Evolutionary conservation across 2,888 invertebrate genomes (phyloP).

Genomic region (Tricholauxania praeusta): DNA sequence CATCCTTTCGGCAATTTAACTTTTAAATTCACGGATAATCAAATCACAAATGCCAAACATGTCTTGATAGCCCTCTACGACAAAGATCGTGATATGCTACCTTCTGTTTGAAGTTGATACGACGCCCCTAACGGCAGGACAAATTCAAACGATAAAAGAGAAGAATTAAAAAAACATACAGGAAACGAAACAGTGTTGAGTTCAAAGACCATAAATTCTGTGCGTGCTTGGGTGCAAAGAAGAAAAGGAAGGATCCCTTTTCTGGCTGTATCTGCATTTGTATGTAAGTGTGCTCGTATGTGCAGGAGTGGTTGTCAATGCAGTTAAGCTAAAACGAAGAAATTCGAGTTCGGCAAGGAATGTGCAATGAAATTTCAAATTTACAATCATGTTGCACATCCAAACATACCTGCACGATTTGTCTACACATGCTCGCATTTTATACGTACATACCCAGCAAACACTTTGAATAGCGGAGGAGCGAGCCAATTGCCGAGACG

Average conservation of each 20-base stretch:
- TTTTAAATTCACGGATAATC: slow-evolving; percentile 1
- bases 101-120: no score
- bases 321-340: background rate
- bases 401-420: background rate
- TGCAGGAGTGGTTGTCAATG: slow-evolving; percentile 7
- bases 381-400: background rate
- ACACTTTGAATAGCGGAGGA: background rate
- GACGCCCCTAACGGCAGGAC: slow-evolving; percentile 18
- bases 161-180: background rate
- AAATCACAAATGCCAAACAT: slow-evolving; percentile 14
- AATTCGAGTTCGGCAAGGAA: background rate
- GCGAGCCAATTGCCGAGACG: background rate
- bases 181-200: slow-evolving; percentile 18
- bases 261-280: slow-evolving; percentile 37
- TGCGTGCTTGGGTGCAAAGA: slow-evolving; percentile 45
- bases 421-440: background rate
- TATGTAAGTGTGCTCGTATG: slow-evolving; percentile 38
- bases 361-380: slow-evolving; percentile 24
- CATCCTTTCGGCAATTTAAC: background rate
- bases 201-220: slow-evolving; percentile 32
- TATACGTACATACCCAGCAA: background rate
- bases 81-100: slow-evolving; percentile 9
- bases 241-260: slow-evolving; percentile 38
- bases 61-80: slow-evolving; percentile 8
- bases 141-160: slow-evolving; percentile 46